Percentiles rank a stretch among this genome's conserved stretches.
Evolutionary conservation across 2,888 invertebrate genomes (phyloP).

Genomic region (Phyto melanocephala): DNA sequence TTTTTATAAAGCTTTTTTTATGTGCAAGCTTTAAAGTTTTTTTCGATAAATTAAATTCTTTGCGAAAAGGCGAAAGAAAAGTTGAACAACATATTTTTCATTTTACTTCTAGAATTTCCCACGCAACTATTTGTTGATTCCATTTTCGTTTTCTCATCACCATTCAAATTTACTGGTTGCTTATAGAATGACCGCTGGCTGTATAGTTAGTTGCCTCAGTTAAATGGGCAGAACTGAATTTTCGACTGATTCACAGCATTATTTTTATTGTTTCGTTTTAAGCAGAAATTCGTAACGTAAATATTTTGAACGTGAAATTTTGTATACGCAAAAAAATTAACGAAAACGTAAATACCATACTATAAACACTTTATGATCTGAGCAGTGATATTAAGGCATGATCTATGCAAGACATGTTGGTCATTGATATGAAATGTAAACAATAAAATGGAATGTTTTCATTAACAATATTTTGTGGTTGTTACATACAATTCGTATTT

Average conservation of each 20-base stretch:
- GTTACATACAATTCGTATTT: too few relatives aligned
- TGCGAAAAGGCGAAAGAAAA: too few relatives aligned
- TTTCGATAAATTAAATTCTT: too few relatives aligned
- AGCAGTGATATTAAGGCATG: conserved; percentile 33
- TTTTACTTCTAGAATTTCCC: background rate
- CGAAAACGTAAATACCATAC: conserved; percentile 23
- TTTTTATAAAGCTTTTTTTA: too few relatives aligned
- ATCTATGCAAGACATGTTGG: conserved; percentile 37
- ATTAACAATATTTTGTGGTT: conserved; percentile 23
- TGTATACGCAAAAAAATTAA: conserved; percentile 17
- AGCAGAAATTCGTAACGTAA: conserved; percentile 35
- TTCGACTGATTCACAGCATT: conserved; percentile 38
- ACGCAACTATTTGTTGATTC: conserved; percentile 10
- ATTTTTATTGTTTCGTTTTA: background rate
- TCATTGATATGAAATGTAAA: conserved; percentile 35
- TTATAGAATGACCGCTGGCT: background rate
- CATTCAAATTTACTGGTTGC: background rate
- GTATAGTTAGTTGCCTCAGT: background rate
- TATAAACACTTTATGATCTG: conserved; percentile 44
- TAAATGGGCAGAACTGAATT: conserved; percentile 11
- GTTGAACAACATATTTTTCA: too few relatives aligned
- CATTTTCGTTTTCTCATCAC: background rate
- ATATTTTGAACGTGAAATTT: conserved; percentile 50
- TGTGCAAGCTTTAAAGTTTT: too few relatives aligned
- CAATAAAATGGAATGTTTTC: conserved; percentile 26